Percentiles rank a stretch among this genome's conserved stretches.
phyloP scores from a whole-genome alignment of 2,888 invertebrate genomes.

The Cetonia aurata region DNA sequence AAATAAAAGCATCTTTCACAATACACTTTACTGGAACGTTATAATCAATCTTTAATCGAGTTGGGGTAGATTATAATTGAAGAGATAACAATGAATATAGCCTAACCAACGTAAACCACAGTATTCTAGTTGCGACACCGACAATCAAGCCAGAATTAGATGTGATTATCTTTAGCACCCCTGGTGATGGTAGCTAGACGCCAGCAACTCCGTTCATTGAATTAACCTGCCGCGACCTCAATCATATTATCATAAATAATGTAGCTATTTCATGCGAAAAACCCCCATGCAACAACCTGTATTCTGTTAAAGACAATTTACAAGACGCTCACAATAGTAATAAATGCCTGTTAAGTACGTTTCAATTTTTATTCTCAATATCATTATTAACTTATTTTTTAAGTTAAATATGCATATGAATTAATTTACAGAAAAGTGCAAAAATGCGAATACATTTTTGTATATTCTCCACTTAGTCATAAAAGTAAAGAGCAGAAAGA shows the following conservation, averaged over 20 bases:
- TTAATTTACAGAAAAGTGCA: too few relatives aligned
- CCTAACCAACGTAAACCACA: slow-evolving; percentile 24
- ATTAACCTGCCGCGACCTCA: slow-evolving; percentile 54
- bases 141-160: slow-evolving; percentile 58
- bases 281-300: slow-evolving; percentile 36
- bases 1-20: too few relatives aligned
- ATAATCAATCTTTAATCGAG: too few relatives aligned
- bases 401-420: too few relatives aligned
- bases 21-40: too few relatives aligned
- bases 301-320: slow-evolving; percentile 27
- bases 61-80: slow-evolving; percentile 11
- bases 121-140: slow-evolving; percentile 43
- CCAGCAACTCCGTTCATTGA: slow-evolving; percentile 55
- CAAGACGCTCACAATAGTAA: not conserved
- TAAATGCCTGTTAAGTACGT: too few relatives aligned
- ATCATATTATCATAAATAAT: slow-evolving; percentile 49
- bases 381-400: too few relatives aligned
- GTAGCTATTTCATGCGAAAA: slow-evolving; percentile 46
- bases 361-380: too few relatives aligned
- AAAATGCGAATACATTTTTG: too few relatives aligned
- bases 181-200: slow-evolving; percentile 54
- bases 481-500: too few relatives aligned
- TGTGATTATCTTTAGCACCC: slow-evolving; percentile 59
- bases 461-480: too few relatives aligned
- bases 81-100: slow-evolving; percentile 19